Base-by-base conservation (phyloP, 2,113 vertebrate species). In the Hydrolagus affinis region DNA sequence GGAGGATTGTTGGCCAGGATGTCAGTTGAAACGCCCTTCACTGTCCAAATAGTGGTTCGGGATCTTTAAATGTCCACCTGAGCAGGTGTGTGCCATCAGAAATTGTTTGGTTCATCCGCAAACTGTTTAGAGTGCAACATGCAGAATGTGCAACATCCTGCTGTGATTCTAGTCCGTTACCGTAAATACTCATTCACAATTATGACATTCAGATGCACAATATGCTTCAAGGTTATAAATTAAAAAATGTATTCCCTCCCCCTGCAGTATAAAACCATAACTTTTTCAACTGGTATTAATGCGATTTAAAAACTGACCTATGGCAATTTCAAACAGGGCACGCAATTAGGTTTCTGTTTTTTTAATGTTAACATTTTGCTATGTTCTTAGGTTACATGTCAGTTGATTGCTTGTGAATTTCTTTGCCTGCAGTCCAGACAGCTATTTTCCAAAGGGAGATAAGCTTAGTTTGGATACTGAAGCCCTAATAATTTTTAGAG, bases 391-490 rank as follows among this genome's bases (percentile, higher is more conserved):
- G 11, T 80, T 44, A n/a, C 77, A 64, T 64, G 64, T 64, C 28
- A 28, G 77, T 80, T 80, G 64, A 80, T 62, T 83, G 77, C 8
- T 15, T 83, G 60, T 64, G 78, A 83, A 60, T 78, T 66, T 66
- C 11, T 25, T 66, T 66, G 60, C 62, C 60, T 83, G 60, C 60
- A 83, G 78, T 17, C 25, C 25, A 64, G 15, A 66, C 23, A 6
- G 44, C 30, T 68, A 68, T 30, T 83, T 80, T 32, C 17, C 44
- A 44, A 75, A 83, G 30, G n/a, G 19, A 17, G 28, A 66, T 83
- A 19, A 66, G 19, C 78, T 30, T 80, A 80, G 64, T 64, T 80
- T 80, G 15, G 60, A 66, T 83, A 83, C 1, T 17, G 66, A 66
- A 66, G 25, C 25, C 15, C 78, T 30, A 66, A 28, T 83, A 14